These are phyloP conservation scores for Sebastes minor DNA, from an alignment of 2,797 vertebrate species.

Conservation along the genomic window DNA sequence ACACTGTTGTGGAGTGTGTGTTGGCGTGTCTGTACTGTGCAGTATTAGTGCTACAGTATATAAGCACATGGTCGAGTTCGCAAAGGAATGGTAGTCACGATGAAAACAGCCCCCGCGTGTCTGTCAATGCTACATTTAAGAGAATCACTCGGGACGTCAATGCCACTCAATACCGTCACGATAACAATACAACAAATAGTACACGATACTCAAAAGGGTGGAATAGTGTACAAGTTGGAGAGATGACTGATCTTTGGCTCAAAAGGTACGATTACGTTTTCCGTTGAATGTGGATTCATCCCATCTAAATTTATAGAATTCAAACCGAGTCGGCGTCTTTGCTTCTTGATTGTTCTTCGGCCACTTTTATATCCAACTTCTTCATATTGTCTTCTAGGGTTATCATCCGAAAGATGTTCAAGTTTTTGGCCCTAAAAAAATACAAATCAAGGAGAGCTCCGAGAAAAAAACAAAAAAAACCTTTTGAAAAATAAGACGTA, in stretches of 20 bases:
- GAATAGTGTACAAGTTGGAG: slow-evolving; percentile 64
- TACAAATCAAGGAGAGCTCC: slow-evolving; percentile 40
- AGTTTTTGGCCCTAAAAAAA: slow-evolving; percentile 16
- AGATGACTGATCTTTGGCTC: slow-evolving; percentile 83
- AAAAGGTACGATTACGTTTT: slow-evolving; percentile 52
- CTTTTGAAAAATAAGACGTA: slow-evolving; percentile 44
- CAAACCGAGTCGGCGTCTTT: slow-evolving; percentile 20
- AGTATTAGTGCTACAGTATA: slow-evolving; percentile 64
- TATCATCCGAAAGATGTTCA: slow-evolving; percentile 28
- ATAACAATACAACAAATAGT: slow-evolving; percentile 66
- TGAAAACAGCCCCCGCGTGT: slow-evolving; percentile 53
- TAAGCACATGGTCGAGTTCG: slow-evolving; percentile 67
- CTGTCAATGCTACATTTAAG: slow-evolving; percentile 80
- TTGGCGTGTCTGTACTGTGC: slow-evolving; percentile 46
- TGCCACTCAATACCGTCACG: slow-evolving; percentile 63
- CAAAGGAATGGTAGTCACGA: slow-evolving; percentile 41
- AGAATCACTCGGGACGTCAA: slow-evolving; percentile 57
- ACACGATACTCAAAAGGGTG: slow-evolving; percentile 68
- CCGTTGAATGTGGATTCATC: slow-evolving; percentile 23
- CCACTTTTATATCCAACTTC: slow-evolving; percentile 28
- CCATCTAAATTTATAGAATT: neutral
- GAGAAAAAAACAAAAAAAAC: slow-evolving; percentile 24
- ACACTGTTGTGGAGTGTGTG: slow-evolving; percentile 12
- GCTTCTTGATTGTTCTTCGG: slow-evolving; percentile 65
- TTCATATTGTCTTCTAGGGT: slow-evolving; percentile 32